phyloP scores from a whole-genome alignment of 2,888 invertebrate species.

The Alloscopus bannaensis region DNA sequence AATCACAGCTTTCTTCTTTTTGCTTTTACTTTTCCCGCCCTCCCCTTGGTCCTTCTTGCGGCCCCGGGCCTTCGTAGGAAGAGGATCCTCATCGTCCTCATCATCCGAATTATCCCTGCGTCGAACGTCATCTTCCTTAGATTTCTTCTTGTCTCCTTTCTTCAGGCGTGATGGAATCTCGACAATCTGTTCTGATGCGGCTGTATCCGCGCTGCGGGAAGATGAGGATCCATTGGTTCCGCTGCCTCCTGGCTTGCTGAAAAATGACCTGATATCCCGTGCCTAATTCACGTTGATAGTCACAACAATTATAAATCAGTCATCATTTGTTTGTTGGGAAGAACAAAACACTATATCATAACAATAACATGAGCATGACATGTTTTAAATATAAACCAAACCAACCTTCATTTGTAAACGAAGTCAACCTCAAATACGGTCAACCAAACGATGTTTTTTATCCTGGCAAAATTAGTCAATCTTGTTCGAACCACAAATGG shows the following conservation, averaged over 20 bases:
- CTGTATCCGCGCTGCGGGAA: not conserved
- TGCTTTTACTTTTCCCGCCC: constrained; percentile 64
- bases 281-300: too few relatives aligned
- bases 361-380: too few relatives aligned
- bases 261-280: constrained; percentile 60
- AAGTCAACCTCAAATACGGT: too few relatives aligned
- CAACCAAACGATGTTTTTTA: too few relatives aligned
- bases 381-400: too few relatives aligned
- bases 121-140: constrained; percentile 32
- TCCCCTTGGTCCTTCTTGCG: constrained; percentile 12
- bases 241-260: constrained; percentile 37
- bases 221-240: not conserved
- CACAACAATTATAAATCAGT: too few relatives aligned
- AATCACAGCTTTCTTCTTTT: constrained; percentile 74
- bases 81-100: constrained; percentile 35
- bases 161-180: constrained; percentile 49
- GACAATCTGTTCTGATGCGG: constrained; percentile 24
- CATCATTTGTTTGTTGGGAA: too few relatives aligned
- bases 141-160: constrained; percentile 36
- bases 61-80: constrained; percentile 8
- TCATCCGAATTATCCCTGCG: constrained; percentile 26
- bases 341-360: too few relatives aligned
- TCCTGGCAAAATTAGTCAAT: too few relatives aligned
- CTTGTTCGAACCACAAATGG: too few relatives aligned
- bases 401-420: too few relatives aligned